Conservation (phyloP, 1,140 invertebrate species). For the Zaprionus tsacasi region DNA sequence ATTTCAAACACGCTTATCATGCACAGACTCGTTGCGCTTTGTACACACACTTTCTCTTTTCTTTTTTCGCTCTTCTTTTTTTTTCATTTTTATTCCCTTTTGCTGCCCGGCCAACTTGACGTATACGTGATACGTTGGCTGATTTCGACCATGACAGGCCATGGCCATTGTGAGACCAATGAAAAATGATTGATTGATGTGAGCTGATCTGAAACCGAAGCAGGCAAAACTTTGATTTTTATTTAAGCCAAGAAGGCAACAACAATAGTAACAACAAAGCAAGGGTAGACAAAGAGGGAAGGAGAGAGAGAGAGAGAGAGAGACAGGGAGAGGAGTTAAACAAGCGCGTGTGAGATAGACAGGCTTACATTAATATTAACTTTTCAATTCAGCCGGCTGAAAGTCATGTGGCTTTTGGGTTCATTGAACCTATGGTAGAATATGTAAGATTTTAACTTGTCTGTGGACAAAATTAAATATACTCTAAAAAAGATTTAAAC, state of each 20-base stretch:
- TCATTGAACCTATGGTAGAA: conserved; percentile 29
- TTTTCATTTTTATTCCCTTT: background rate
- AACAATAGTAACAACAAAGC: background rate
- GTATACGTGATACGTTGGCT: conserved; percentile 64
- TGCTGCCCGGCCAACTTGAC: conserved; percentile 46
- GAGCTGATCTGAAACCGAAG: conserved; percentile 54
- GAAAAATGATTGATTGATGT: conserved; percentile 70
- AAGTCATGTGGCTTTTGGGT: conserved; percentile 14
- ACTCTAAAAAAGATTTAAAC: no score
- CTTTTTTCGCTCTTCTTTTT: background rate
- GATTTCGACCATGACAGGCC: conserved; percentile 40
- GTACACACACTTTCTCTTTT: conserved; percentile 8
- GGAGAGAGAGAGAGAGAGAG: background rate
- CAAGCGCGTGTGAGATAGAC: background rate
- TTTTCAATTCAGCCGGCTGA: conserved; percentile 3
- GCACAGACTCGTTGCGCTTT: conserved; percentile 14
- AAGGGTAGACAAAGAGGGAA: no score
- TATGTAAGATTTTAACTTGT: no score
- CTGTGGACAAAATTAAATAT: no score
- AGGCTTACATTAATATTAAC: conserved; percentile 25
- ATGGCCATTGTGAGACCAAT: conserved; percentile 26
- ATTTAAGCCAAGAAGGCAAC: conserved; percentile 30
- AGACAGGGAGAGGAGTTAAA: background rate
- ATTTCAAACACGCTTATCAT: conserved; percentile 61
- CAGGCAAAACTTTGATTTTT: conserved; percentile 64